These are phyloP conservation scores for Subanguina moxae DNA, from an alignment of 1,140 invertebrate species.

Conservation along the genomic window DNA sequence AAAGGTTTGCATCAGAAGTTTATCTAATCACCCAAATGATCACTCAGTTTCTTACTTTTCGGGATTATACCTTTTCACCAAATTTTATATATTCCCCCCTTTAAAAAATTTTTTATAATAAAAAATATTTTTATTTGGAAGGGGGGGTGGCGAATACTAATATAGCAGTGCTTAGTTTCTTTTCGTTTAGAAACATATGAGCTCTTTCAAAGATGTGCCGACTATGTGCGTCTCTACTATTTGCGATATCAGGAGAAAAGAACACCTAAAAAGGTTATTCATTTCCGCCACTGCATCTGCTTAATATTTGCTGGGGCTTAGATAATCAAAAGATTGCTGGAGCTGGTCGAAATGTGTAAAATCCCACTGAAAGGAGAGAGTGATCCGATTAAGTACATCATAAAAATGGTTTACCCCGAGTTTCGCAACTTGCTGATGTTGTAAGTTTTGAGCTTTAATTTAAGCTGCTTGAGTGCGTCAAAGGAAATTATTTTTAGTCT, in stretches of 20 bases:
- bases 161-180: too few relatives aligned
- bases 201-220: not conserved
- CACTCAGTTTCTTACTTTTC: too few relatives aligned
- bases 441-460: not conserved
- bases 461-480: not conserved
- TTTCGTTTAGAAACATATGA: not conserved
- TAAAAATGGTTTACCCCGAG: not conserved
- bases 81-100: too few relatives aligned
- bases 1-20: too few relatives aligned
- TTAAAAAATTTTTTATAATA: too few relatives aligned
- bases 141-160: too few relatives aligned
- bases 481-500: not conserved
- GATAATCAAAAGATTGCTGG: not conserved
- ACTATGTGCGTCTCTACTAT: slow-evolving; percentile 1
- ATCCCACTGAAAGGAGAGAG: not conserved
- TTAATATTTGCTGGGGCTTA: not conserved
- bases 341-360: not conserved
- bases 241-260: not conserved
- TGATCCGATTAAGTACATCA: not conserved
- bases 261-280: not conserved
- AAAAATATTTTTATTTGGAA: too few relatives aligned
- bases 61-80: too few relatives aligned
- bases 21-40: too few relatives aligned
- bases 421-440: not conserved
- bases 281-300: not conserved